These are phyloP conservation scores for Tryphoninae sp. DNA, from an alignment of 2,888 invertebrate genomes.

Conservation along the genomic window DNA sequence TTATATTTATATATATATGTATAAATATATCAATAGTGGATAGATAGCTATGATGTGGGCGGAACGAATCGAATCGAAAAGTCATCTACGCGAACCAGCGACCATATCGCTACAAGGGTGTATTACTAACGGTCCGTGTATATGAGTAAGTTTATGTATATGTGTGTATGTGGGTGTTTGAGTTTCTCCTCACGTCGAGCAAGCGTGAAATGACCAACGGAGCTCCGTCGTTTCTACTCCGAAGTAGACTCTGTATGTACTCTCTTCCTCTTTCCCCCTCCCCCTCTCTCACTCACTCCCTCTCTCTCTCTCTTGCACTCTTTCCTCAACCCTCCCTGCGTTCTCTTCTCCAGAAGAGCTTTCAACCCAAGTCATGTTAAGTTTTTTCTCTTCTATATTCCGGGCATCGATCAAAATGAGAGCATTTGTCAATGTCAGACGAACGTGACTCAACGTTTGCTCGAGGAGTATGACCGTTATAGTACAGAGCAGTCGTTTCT, in stretches of 20 bases:
- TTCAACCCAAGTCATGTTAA: constrained; percentile 27
- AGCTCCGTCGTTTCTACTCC: constrained; percentile 10
- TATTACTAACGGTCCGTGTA: constrained; percentile 16
- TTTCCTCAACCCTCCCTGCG: constrained; percentile 13
- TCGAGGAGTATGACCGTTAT: constrained; percentile 37
- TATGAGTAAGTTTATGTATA: background rate
- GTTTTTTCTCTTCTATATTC: constrained; percentile 42
- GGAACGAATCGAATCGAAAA: constrained; percentile 57
- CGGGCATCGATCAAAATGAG: constrained; percentile 64
- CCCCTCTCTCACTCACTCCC: constrained; percentile 16
- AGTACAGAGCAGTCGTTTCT: constrained; percentile 37
- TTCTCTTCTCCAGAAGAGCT: constrained; percentile 26
- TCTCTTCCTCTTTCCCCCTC: background rate
- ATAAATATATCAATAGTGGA: background rate
- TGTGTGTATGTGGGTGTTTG: constrained; percentile 8
- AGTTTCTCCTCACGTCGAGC: constrained; percentile 50
- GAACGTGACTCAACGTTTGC: constrained; percentile 65
- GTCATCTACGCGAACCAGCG: constrained; percentile 46
- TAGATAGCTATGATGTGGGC: constrained; percentile 19
- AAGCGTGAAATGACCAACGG: constrained; percentile 62
- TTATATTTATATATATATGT: constrained; percentile 4
- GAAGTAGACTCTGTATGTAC: no score
- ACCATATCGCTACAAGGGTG: constrained; percentile 28
- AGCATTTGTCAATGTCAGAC: constrained; percentile 67
- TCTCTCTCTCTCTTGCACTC: background rate